Evolutionary conservation across 2,888 invertebrate genomes (phyloP).

Genomic region (Euspilapteryx auroguttella): DNA sequence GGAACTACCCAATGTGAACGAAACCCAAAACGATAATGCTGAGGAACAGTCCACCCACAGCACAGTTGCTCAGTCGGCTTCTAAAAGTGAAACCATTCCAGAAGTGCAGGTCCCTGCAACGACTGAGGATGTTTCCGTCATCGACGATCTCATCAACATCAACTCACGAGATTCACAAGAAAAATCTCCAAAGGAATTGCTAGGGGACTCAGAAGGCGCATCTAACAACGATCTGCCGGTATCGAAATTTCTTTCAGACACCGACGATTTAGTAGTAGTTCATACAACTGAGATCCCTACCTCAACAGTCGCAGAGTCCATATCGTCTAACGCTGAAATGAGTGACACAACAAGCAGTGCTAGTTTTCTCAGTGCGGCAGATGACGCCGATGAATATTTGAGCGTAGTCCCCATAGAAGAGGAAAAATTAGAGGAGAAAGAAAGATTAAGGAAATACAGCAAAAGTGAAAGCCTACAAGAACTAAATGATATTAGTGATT

Average conservation of each 20-base stretch:
- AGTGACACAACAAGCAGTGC: constrained; percentile 6
- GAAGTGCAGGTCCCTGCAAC: background rate
- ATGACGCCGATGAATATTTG: constrained; percentile 21
- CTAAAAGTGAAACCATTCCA: background rate
- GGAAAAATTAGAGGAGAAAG: constrained; percentile 17
- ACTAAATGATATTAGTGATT: constrained; percentile 47
- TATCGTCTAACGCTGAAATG: background rate
- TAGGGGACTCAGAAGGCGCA: constrained; percentile 9
- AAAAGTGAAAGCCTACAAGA: constrained; percentile 31
- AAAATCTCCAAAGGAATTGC: constrained; percentile 6
- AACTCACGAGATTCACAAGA: too few relatives aligned
- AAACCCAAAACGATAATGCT: constrained; percentile 39
- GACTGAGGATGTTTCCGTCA: constrained; percentile 1
- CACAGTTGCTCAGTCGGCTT: background rate
- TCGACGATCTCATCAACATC: too few relatives aligned
- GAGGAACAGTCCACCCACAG: constrained; percentile 19
- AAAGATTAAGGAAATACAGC: constrained; percentile 19
- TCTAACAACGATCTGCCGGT: constrained; percentile 15
- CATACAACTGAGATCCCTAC: too few relatives aligned
- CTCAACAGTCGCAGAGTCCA: constrained; percentile 10
- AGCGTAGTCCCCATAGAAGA: constrained; percentile 37
- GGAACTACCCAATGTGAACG: constrained; percentile 35
- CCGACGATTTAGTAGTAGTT: constrained; percentile 43
- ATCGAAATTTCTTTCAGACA: constrained; percentile 38
- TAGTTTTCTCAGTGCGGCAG: background rate